phyloP scores from a whole-genome alignment of 2,888 invertebrate genomes.

The Kuschelorhynchus macadamiae region DNA sequence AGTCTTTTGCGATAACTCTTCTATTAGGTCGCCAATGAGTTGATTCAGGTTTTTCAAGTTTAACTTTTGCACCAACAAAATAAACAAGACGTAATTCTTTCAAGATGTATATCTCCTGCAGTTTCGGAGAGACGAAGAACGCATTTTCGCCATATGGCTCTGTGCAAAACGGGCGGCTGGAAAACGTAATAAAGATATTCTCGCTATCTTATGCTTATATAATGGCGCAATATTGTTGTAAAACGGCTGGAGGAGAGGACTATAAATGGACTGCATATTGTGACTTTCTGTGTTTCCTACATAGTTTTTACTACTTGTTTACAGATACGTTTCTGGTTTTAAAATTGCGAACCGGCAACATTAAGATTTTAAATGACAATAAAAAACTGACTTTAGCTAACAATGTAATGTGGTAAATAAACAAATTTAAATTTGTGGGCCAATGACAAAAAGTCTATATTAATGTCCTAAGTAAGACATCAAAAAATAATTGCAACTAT shows the following conservation, averaged over 20 bases:
- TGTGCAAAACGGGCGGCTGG: neutral
- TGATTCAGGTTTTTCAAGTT: slow-evolving; percentile 37
- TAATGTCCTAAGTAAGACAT: no score
- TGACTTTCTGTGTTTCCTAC: neutral
- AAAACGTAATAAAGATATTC: neutral
- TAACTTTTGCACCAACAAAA: slow-evolving; percentile 25
- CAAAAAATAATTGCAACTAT: no score
- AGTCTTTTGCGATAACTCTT: slow-evolving; percentile 13
- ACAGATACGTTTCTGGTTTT: no score
- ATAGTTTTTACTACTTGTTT: no score
- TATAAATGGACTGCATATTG: neutral
- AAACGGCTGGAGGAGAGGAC: neutral
- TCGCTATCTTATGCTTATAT: neutral
- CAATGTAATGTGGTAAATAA: no score
- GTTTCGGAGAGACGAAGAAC: slow-evolving; percentile 27
- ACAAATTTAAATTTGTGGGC: no score
- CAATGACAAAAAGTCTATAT: no score
- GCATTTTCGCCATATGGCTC: slow-evolving; percentile 8
- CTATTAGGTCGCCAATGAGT: slow-evolving; percentile 18
- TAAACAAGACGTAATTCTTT: slow-evolving; percentile 36
- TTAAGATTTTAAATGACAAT: no score
- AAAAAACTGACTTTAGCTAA: no score
- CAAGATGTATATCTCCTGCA: slow-evolving; percentile 22
- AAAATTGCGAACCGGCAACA: no score
- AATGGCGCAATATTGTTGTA: neutral